These are phyloP conservation scores for Listrodromus nycthemerus DNA, from an alignment of 2,888 invertebrate genomes.

Conservation along the genomic window DNA sequence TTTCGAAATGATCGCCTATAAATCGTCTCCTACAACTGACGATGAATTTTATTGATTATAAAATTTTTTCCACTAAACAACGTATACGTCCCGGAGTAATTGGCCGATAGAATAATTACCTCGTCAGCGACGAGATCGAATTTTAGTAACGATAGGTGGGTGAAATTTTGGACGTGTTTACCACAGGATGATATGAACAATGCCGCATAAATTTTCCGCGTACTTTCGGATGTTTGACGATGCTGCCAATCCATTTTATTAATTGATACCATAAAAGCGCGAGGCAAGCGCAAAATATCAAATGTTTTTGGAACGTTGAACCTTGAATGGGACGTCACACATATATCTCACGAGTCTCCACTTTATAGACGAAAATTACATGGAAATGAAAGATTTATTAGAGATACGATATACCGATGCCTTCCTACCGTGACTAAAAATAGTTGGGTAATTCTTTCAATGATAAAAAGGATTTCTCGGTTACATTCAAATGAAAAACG, in stretches of 20 bases:
- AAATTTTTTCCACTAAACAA: background rate
- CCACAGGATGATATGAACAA: background rate
- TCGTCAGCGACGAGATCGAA: constrained; percentile 4
- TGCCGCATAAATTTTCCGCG: background rate
- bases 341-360: too few species aligned
- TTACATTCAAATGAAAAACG: background rate
- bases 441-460: background rate
- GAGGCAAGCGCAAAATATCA: background rate
- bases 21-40: background rate
- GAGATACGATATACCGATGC: background rate
- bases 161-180: background rate
- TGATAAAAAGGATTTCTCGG: background rate
- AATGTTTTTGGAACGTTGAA: background rate
- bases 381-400: background rate
- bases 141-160: background rate
- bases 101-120: constrained; percentile 8
- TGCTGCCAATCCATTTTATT: background rate
- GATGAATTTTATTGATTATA: constrained; percentile 13
- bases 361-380: background rate
- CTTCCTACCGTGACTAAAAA: background rate
- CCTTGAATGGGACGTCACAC: background rate
- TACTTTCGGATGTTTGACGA: background rate
- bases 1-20: constrained; percentile 4
- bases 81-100: background rate
- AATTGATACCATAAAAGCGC: background rate